Evolutionary conservation across 1,140 invertebrate species (phyloP), one percentile per base, ranked within the genome.

Genomic region (Macrobrachium nipponense): DNA sequence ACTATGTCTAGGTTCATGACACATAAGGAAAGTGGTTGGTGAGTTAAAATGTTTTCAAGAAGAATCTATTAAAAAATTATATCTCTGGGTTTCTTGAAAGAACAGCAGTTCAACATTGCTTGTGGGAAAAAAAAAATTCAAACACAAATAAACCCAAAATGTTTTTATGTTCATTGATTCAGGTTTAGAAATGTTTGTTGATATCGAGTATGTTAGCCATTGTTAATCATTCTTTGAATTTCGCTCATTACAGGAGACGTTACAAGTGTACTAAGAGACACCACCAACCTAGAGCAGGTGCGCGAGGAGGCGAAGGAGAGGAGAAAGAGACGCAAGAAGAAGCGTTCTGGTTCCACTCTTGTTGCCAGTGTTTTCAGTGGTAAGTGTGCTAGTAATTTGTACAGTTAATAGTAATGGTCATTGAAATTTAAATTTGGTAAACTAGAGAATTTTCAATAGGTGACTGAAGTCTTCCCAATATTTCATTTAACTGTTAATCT

Each of bases 321-420:
- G 64, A 66, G 87, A 44, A 88, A 96, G 91, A 93, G 96, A 88
- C 94, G 95, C 89, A 96, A 95, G 93, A 96, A 96, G 94, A 96
- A 96, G 92, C 94, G 95, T 89, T 96, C 95, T 76, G 95, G 95
- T 68, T 95, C 95, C 89, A 96, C 95, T 80, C 92, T 97, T 85
- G 95, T 96, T 88, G 96, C 96, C 85, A 95, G 95, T 89, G 96
- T 96, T 91, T 97, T 97, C 92, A 95, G 96, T 95, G 96, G 96
- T 96, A 89, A 90, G 79, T 87, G 51, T 17, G 14, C 10, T 18
- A 20, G n/a, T n/a, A 51, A 23, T 27, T 27, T 17, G n/a, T n/a
- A 0, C n/a, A 17, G 2, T 43, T 80, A 23, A 17, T n/a, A n/a
- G n/a, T n/a, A 58, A 17, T 20, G 14, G 20, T 36, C 43, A 10